These are phyloP conservation scores for Petrolisthes manimaculis DNA, from an alignment of 2,888 invertebrate species.

Conservation along the genomic window DNA sequence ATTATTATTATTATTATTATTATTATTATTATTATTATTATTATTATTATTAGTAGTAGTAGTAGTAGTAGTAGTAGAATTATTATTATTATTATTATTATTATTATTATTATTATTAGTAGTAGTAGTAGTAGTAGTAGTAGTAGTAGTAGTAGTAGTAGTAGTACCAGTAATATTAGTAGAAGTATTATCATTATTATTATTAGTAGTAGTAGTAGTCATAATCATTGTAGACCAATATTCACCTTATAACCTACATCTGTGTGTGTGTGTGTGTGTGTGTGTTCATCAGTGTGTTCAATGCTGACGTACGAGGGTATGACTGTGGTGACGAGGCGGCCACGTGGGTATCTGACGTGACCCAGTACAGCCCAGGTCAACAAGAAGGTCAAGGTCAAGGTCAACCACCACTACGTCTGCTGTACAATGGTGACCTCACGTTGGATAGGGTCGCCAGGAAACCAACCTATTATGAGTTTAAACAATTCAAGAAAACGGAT, in stretches of 20 bases:
- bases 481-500: conserved; percentile 19
- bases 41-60: background rate
- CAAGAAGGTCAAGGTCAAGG: too few relatives aligned
- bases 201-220: too few relatives aligned
- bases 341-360: background rate
- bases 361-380: too few relatives aligned
- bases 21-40: conserved; percentile 30
- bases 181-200: too few relatives aligned
- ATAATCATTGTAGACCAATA: background rate
- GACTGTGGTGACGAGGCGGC: conserved; percentile 29
- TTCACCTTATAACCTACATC: background rate
- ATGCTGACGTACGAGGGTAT: conserved; percentile 4
- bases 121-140: too few relatives aligned
- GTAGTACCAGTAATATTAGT: too few relatives aligned
- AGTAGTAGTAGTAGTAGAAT: too few relatives aligned
- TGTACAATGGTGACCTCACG: conserved; percentile 21
- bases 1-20: conserved; percentile 19
- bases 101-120: too few relatives aligned
- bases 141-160: too few relatives aligned
- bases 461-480: background rate
- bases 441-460: background rate
- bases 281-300: conserved; percentile 12
- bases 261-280: too few relatives aligned
- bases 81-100: too few relatives aligned
- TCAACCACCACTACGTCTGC: background rate